Conservation (phyloP, 2,113 vertebrate genomes). For the Ginglymostoma cirratum region DNA sequence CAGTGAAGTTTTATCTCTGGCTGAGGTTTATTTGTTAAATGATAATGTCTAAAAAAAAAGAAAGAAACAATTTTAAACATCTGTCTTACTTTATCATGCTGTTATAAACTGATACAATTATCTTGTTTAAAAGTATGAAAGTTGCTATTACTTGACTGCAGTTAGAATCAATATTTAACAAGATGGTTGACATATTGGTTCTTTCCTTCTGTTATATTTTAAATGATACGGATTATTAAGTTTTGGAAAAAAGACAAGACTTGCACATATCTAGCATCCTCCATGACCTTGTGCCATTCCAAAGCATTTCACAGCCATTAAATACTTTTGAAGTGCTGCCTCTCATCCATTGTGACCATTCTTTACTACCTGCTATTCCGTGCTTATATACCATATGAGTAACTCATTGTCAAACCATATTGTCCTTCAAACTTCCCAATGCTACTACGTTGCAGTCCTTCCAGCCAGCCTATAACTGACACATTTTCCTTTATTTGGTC, state of each 20-base stretch:
- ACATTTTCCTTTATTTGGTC: neutral
- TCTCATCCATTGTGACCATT: neutral
- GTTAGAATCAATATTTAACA: neutral
- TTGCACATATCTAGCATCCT: neutral
- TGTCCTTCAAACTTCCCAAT: neutral
- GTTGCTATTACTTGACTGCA: neutral
- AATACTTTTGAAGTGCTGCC: neutral
- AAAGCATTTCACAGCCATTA: neutral
- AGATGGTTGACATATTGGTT: neutral
- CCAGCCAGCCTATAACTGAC: neutral
- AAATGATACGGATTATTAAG: neutral
- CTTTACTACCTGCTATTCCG: neutral
- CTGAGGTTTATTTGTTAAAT: neutral
- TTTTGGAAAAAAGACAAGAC: neutral
- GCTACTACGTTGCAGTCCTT: neutral
- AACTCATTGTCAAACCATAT: neutral
- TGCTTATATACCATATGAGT: neutral
- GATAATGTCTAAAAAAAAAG: neutral
- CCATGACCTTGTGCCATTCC: neutral
- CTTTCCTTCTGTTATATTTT: neutral
- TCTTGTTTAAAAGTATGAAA: neutral
- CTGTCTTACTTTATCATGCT: neutral
- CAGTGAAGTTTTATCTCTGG: neutral
- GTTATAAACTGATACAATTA: neutral
- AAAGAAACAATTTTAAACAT: neutral